Evolutionary conservation across 1,140 invertebrate genomes (phyloP).

Genomic region (Dysdera silvatica): DNA sequence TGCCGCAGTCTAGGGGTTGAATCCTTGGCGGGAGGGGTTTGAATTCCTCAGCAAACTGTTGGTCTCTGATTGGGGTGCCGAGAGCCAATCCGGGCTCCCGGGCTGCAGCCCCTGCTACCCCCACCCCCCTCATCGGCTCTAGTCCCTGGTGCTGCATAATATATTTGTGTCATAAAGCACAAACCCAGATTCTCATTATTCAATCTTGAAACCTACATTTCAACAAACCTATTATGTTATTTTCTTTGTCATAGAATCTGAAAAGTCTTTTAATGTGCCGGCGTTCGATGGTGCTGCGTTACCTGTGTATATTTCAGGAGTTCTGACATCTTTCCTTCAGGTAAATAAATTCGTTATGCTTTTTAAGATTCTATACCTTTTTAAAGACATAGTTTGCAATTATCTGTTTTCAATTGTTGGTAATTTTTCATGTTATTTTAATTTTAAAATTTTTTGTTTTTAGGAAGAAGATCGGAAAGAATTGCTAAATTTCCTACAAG

Average conservation of each 20-base stretch:
- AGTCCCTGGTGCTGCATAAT: too few relatives aligned
- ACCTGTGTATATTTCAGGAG: conserved; percentile 51
- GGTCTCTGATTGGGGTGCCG: too few relatives aligned
- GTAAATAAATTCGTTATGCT: conserved; percentile 33
- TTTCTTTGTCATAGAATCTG: conserved; percentile 36
- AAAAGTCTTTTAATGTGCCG: conserved; percentile 36
- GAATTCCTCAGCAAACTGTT: too few relatives aligned
- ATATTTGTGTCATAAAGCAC: too few relatives aligned
- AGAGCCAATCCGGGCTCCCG: too few relatives aligned
- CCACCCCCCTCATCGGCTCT: too few relatives aligned
- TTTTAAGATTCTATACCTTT: too few relatives aligned
- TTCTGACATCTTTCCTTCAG: conserved; percentile 44
- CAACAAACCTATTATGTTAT: too few relatives aligned
- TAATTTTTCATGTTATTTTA: not conserved
- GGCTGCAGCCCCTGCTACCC: too few relatives aligned
- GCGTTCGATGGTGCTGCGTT: conserved; percentile 49
- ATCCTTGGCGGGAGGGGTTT: too few relatives aligned
- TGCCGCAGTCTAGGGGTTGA: too few relatives aligned
- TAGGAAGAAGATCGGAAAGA: conserved; percentile 46
- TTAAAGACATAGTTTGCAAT: not conserved
- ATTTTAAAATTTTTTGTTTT: conserved; percentile 7
- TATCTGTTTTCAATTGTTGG: not conserved
- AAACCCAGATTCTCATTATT: not conserved
- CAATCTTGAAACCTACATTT: not conserved
- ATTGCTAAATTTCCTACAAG: conserved; percentile 47